phyloP scores from a whole-genome alignment of 2,888 invertebrate genomes.

The Euzetes globulus region DNA sequence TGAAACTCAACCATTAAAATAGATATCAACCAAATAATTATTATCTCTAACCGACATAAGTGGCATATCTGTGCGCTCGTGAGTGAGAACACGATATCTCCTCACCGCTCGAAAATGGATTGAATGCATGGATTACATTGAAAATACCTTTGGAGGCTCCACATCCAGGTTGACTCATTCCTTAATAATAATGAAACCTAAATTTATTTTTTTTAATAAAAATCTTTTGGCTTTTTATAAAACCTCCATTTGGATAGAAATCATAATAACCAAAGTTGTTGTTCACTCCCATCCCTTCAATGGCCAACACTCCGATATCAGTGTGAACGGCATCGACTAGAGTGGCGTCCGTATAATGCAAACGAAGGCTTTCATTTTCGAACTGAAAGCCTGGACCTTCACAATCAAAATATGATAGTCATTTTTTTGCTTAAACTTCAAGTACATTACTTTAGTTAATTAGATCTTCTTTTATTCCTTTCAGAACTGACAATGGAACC shows the following conservation, averaged over 20 bases:
- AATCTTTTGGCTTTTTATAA: not conserved
- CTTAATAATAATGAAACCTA: not conserved
- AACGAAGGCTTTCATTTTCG: not conserved
- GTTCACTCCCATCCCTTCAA: not conserved
- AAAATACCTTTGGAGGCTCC: not conserved
- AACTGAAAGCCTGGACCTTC: not conserved
- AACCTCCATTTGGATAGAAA: slow-evolving; percentile 12
- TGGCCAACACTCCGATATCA: not conserved
- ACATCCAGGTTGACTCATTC: not conserved
- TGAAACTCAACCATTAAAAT: not conserved
- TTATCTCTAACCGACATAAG: not conserved
- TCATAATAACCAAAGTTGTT: not conserved
- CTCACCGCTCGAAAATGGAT: not conserved
- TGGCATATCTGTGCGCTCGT: not conserved
- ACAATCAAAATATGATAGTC: no score
- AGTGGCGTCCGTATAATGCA: not conserved
- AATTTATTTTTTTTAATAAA: no score
- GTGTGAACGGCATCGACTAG: not conserved
- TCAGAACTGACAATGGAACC: no score
- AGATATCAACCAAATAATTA: not conserved
- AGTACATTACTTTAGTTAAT: no score
- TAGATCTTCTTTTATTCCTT: no score
- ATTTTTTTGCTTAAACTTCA: no score
- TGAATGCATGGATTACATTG: not conserved
- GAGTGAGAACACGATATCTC: slow-evolving; percentile 13